These are phyloP conservation scores for Sarcophaga variegata DNA, from an alignment of 2,888 invertebrate species.

Conservation along the genomic window DNA sequence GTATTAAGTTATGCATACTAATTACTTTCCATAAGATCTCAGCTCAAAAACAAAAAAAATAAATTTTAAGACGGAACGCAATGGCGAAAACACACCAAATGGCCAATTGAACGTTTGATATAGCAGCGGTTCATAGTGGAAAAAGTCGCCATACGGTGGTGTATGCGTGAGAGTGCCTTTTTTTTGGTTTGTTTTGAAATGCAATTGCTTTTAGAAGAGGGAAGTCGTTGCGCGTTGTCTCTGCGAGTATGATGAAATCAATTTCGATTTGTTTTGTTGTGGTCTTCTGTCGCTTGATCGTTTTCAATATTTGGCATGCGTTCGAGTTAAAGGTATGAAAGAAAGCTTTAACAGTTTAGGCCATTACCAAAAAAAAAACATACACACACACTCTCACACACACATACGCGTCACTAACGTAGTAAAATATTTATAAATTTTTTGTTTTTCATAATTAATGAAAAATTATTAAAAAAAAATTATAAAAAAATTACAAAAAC, in stretches of 20 bases:
- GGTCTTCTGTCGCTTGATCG: background rate
- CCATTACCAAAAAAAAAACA: conserved; percentile 59
- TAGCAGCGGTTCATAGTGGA: conserved; percentile 52
- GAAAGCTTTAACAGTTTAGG: conserved; percentile 50
- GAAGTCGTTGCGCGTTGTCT: conserved; percentile 39
- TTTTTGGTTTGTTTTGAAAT: conserved; percentile 41
- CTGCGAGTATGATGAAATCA: conserved; percentile 59
- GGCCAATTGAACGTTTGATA: conserved; percentile 16
- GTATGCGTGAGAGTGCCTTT: conserved; percentile 42
- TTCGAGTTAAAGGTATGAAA: conserved; percentile 46
- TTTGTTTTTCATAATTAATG: too few relatives aligned
- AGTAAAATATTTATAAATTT: too few relatives aligned
- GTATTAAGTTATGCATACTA: conserved; percentile 62
- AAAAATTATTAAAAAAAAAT: too few relatives aligned
- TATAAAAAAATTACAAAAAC: too few relatives aligned
- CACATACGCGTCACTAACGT: too few relatives aligned
- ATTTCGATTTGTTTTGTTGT: conserved; percentile 32
- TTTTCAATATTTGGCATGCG: conserved; percentile 53
- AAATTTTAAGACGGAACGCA: too few relatives aligned
- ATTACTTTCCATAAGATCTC: conserved; percentile 54
- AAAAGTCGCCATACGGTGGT: conserved; percentile 37
- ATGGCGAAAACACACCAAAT: conserved; percentile 24
- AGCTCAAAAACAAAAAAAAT: background rate
- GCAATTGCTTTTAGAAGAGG: conserved; percentile 36
- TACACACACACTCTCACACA: too few relatives aligned